Conservation (phyloP, 2,888 invertebrate genomes). For the Cephus nigrinus region DNA sequence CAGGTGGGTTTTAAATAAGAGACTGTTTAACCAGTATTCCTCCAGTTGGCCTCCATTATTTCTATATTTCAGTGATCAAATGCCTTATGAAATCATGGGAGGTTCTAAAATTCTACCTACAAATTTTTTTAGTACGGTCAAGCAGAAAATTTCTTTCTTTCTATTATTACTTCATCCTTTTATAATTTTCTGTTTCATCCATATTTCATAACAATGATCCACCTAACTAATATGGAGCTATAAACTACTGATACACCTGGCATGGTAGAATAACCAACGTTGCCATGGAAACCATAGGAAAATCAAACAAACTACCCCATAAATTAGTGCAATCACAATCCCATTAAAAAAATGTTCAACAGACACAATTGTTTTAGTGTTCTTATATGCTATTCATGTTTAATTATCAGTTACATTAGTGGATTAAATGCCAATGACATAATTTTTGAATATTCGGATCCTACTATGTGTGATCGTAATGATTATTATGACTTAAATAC, state of each 20-base stretch:
- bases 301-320: not conserved
- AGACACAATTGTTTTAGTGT: not conserved
- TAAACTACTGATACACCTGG: not conserved
- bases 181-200: not conserved
- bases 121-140: not conserved
- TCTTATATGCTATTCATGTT: not conserved
- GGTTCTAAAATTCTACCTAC: too few species aligned
- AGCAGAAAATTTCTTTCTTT: not conserved
- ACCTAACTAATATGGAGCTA: not conserved
- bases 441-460: conserved; percentile 44
- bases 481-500: conserved; percentile 68
- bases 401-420: not conserved
- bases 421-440: conserved; percentile 16
- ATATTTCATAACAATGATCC: not conserved
- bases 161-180: not conserved
- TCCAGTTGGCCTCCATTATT: too few species aligned
- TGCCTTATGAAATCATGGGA: too few species aligned
- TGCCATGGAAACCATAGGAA: not conserved
- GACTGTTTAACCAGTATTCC: too few species aligned
- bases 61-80: too few species aligned
- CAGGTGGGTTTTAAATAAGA: too few species aligned
- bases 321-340: not conserved
- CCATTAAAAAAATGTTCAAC: not conserved
- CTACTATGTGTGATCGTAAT: conserved; percentile 61
- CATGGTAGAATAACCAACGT: not conserved